Evolutionary conservation across 2,888 invertebrate species (phyloP), one percentile per base, ranked within the genome.

Genomic region (Cordilura impudica): DNA sequence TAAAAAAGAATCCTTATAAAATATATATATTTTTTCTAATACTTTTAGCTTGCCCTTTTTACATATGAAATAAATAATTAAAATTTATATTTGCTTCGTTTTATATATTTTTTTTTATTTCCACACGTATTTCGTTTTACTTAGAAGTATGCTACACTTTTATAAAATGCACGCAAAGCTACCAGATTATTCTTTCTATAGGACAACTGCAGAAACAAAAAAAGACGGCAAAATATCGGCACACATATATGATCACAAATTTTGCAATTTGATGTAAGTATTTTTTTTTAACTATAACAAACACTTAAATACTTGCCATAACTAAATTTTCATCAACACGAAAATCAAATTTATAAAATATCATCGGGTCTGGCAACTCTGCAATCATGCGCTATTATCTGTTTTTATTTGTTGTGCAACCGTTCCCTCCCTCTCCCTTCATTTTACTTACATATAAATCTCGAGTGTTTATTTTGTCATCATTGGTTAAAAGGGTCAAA

Each of bases 401-500:
- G 10, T 49, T 73, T 65, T 39, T 65, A 39, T 51, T 65, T 75
- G 29, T 51, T 18, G 5, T 35, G 6, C 26, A 66, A 21, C 0
- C n/a, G 16, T 8, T 43, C 10, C n/a, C 66, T 23, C 23, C 19
- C 23, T 18, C 2, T 56, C 35, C 29, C 29, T 21, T 29, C 29
- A 29, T 7, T 49, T 23, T 29, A 31, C 29, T 63, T 58, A n/a
- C 14, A 12, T n/a, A n/a, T 43, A 56, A 63, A 63, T 39, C 75
- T 39, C 39, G 56, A 76, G 63, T 75, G 63, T 75, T 75, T 75
- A 63, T 63, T 75, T 31, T 66, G 60, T 66, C 73, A 66, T 79
- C 75, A 67, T 67, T 63, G 71, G 63, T 31, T 65, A 74, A 67
- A 67, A 63, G 75, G 79, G 78, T 79, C 79, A 79, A 72, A 66